These are phyloP conservation scores for Phasia obesa DNA, from an alignment of 2,888 invertebrate genomes.

Conservation along the genomic window DNA sequence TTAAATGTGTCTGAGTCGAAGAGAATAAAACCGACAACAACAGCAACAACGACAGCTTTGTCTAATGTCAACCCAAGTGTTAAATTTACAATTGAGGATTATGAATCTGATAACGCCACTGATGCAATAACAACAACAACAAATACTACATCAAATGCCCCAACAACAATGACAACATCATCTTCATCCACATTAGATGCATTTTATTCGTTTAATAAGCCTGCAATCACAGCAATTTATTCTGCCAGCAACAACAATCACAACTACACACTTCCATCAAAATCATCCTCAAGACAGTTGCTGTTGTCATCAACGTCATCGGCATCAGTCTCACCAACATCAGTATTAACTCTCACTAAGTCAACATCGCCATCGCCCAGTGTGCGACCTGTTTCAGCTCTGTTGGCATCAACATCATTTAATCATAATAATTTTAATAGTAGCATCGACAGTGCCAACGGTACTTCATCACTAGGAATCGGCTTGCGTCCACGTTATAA, in stretches of 20 bases:
- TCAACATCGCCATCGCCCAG: constrained; percentile 37
- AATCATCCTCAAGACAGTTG: constrained; percentile 55
- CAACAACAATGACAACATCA: constrained; percentile 52
- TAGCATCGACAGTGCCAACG: constrained; percentile 37
- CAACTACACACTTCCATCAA: constrained; percentile 56
- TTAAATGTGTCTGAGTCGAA: constrained; percentile 64
- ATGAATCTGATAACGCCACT: constrained; percentile 71
- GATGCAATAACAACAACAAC: constrained; percentile 62
- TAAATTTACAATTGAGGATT: constrained; percentile 74
- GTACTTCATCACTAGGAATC: constrained; percentile 72
- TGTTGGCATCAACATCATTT: constrained; percentile 51
- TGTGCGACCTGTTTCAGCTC: constrained; percentile 63
- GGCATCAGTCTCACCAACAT: constrained; percentile 47
- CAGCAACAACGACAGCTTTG: constrained; percentile 75
- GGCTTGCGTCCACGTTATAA: constrained; percentile 77
- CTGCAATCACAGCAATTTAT: constrained; percentile 75
- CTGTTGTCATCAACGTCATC: constrained; percentile 63
- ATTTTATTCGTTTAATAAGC: constrained; percentile 66
- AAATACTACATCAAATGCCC: constrained; percentile 28
- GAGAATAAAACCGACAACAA: constrained; percentile 68
- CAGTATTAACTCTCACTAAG: constrained; percentile 37
- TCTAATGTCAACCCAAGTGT: constrained; percentile 65
- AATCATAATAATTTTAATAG: constrained; percentile 48
- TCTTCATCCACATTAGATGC: constrained; percentile 65
- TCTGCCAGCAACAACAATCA: constrained; percentile 70